Percentiles rank a stretch among this genome's conserved stretches.
These are phyloP conservation scores for Nasonia vitripennis DNA, from an alignment of 1,140 invertebrate genomes.

Conservation along the genomic window DNA sequence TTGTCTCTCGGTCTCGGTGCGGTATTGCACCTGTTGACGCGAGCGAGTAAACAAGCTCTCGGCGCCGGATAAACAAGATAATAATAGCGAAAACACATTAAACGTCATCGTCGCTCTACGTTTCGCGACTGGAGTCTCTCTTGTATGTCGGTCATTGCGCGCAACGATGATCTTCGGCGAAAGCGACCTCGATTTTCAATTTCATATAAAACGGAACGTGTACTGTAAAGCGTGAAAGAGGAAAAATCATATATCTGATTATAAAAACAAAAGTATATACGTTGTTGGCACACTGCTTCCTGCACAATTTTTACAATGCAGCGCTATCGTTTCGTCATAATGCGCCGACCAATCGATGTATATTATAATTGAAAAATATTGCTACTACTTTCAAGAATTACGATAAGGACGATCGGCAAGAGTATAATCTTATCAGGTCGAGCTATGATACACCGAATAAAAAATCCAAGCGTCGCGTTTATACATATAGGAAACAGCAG, in stretches of 20 bases:
- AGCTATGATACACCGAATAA: too few species aligned
- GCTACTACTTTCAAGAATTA: neutral
- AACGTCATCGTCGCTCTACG: neutral
- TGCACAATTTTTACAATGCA: neutral
- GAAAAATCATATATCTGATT: neutral
- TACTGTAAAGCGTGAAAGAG: neutral
- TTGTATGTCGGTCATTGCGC: neutral
- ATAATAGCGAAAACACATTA: neutral
- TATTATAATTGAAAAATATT: neutral
- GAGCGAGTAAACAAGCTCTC: neutral
- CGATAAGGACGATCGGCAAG: neutral
- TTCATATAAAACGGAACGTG: neutral
- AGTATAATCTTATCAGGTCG: too few species aligned
- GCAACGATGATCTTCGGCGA: constrained; percentile 16
- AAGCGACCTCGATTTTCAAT: constrained; percentile 44
- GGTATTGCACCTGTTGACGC: constrained; percentile 24
- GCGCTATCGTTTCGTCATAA: neutral
- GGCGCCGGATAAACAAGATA: neutral
- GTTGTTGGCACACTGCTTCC: neutral
- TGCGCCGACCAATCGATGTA: neutral
- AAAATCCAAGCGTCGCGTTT: too few species aligned
- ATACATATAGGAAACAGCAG: too few species aligned
- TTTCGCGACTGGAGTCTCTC: too few species aligned
- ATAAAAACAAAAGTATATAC: neutral
- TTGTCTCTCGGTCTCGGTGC: neutral